Base-by-base conservation (phyloP, 64 coral and sea anemone genomes). In the Trachythela sp. region DNA sequence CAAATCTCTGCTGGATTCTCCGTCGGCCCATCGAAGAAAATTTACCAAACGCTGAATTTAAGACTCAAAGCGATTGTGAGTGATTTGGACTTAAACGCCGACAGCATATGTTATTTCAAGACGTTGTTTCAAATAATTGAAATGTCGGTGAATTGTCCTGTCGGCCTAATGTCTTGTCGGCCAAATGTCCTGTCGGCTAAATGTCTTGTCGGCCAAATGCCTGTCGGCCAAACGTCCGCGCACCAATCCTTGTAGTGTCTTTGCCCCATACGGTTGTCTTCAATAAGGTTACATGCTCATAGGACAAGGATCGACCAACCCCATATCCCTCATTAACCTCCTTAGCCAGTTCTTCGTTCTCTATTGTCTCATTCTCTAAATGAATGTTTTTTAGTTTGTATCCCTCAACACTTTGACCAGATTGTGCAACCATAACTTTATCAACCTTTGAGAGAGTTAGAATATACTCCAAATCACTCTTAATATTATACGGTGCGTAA, bases 321-420 rank as follows among this genome's bases (percentile, higher is more conserved):
- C 43, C 40, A 48, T 85, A 85, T 4, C 84, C 40, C 0, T 34
- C 40, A 17, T 17, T 13, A 0, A 8, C 2, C 22, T 85, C 30
- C 15, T 41, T 14, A 43, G 84, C 37, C 18, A 85, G 43, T 15
- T 14, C 22, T 48, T 85, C 37, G 43, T 85, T 85, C 27, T 85
- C 84, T 22, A 85, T 85, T 36, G 37, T 39, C 37, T 85, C 84
- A 48, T 43, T 40, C 27, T 85, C 84, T 24, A 85, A 48, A 40
- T 85, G 0, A 8, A 85, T 85, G 30, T 85, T 85, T 37, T 84
- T 1, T 1, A 52, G 49, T 1, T 1, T 11, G 49, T 52, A 52
- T 52, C 49, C 0, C 1, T 1, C 49, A 1, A 52, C 49, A 20
- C 49, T 52, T 52, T 52, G 30, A 2, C 26, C 49, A 10, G 13